A percentile compares a stretch with the other conserved stretches of the same genome.
Evolutionary conservation across 2,888 invertebrate species (phyloP).

Genomic region (Tridacna gigas): DNA sequence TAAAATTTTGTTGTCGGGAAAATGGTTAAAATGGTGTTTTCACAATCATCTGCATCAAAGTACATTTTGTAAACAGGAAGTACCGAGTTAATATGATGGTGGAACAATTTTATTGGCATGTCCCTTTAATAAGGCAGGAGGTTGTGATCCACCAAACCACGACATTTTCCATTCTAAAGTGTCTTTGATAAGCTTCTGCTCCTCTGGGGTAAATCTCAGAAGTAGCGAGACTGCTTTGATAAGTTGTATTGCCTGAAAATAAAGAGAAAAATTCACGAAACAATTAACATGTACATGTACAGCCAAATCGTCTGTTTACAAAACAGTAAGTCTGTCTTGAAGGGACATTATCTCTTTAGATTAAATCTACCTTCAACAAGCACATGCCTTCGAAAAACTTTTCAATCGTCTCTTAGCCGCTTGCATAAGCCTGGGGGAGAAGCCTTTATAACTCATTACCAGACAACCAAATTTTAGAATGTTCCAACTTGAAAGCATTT

Average conservation of each 20-base stretch:
- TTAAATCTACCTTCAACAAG: too few relatives aligned
- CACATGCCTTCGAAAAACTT: not conserved
- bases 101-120: slow-evolving; percentile 82
- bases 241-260: slow-evolving; percentile 92
- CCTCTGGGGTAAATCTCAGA: slow-evolving; percentile 93
- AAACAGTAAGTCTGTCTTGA: too few relatives aligned
- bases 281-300: too few relatives aligned
- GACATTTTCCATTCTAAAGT: slow-evolving; percentile 91
- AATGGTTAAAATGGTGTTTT: too few relatives aligned
- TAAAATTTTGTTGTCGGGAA: not conserved
- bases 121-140: slow-evolving; percentile 84
- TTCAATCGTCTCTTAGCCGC: too few relatives aligned
- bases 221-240: slow-evolving; percentile 94
- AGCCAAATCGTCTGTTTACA: too few relatives aligned
- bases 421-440: not conserved
- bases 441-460: not conserved
- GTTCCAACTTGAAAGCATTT: not conserved
- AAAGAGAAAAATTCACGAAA: not conserved
- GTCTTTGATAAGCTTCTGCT: slow-evolving; percentile 93
- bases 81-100: slow-evolving; percentile 80
- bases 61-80: not conserved
- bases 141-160: slow-evolving; percentile 89
- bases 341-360: too few relatives aligned
- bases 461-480: not conserved
- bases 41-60: too few relatives aligned